Base-by-base conservation (phyloP, 2,888 invertebrate species). In the Sphinx pinastri region DNA sequence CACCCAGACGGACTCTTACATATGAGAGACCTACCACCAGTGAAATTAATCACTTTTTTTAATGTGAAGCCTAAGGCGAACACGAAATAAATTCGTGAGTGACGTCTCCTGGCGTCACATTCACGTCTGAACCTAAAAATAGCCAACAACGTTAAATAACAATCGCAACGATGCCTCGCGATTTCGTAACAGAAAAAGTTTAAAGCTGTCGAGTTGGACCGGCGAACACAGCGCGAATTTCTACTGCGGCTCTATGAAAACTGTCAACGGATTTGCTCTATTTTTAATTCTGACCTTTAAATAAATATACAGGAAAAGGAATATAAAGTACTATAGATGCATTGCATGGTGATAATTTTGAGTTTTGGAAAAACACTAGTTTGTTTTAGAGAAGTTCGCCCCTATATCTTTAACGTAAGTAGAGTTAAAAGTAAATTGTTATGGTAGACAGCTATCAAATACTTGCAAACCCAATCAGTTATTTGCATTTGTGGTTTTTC, bases 101-200 rank as follows among this genome's bases (percentile, higher is more conserved):
- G 58, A 59, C 58, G 58, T 59, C 47, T 47, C 47, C 16, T 63
- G 63, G 19, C 49, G 63, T 63, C 47, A 63, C 19, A 63, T 1
- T 63, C 6, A 49, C 47, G 63, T 49, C 49, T 49, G 6, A 47
- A 25, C 0, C 63, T 12, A 49, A 63, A 47, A 49, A 49, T 19
- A 63, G 38, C 14, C 14, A 38, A 59, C 58, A 59, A 38, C 38
- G 58, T 59, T 38, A 58, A 59, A 31, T 14, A 31, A 59, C 58
- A 38, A 59, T 45, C n/a, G 63, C 49, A 16, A 14, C 13, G 3
- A 10, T 13, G 49, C 7, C 49, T 19, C 63, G 49, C 63, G 49
- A 63, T 13, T 63, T 16, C 47, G 19, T 63, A 63, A 49, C 49
- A 63, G 63, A 63, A 49, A 49, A 49, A 19, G 45, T 63, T 49